Evolutionary conservation across 2,797 vertebrate species (phyloP).

Genomic region (Staurois parvus): DNA sequence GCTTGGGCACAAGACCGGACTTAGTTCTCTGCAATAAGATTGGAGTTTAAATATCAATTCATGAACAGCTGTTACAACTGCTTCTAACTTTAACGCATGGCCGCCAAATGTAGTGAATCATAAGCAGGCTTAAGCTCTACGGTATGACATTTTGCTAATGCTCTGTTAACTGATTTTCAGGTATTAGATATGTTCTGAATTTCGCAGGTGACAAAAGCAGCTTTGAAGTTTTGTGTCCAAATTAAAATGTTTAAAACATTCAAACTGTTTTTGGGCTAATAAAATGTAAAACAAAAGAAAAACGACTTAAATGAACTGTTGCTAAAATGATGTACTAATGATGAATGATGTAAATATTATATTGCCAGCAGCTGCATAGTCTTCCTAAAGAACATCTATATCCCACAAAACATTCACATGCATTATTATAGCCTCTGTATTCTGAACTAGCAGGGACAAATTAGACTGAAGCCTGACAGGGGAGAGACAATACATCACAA

Average conservation of each 20-base stretch:
- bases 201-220: neutral
- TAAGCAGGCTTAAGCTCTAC: neutral
- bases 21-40: neutral
- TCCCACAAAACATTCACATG: too few relatives aligned
- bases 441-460: neutral
- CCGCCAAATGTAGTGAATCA: constrained; percentile 17
- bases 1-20: neutral
- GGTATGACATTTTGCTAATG: constrained; percentile 32
- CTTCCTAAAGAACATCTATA: too few relatives aligned
- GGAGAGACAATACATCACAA: too few relatives aligned
- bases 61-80: constrained; percentile 10
- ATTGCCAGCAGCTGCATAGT: too few relatives aligned
- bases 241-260: neutral
- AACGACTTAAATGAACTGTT: too few relatives aligned
- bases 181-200: neutral
- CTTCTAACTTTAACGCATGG: constrained; percentile 14
- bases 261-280: too few relatives aligned
- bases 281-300: too few relatives aligned
- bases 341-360: too few relatives aligned
- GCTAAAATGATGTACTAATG: too few relatives aligned
- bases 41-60: constrained; percentile 1
- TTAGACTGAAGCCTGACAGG: too few relatives aligned
- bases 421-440: neutral
- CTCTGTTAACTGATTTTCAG: neutral
- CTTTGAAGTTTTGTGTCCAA: neutral